Conservation (phyloP, 2,113 vertebrate genomes). For the Acrocephalus arundinaceus region DNA sequence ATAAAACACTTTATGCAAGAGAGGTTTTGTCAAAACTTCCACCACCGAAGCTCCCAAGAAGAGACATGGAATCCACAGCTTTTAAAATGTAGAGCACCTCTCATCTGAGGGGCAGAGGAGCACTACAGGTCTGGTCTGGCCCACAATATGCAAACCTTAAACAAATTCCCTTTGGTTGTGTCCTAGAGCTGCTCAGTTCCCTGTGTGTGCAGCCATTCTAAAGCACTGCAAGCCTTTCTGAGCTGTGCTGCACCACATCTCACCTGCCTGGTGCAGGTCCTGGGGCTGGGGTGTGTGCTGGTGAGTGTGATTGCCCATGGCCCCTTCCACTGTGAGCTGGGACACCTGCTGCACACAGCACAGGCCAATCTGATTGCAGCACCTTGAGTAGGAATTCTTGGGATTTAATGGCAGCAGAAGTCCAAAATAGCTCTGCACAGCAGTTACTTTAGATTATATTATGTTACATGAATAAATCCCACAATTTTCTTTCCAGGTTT, state of each 20-base stretch:
- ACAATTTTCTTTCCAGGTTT: background rate
- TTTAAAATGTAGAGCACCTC: constrained; percentile 65
- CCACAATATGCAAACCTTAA: background rate
- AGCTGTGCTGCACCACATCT: background rate
- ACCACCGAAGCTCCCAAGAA: constrained; percentile 84
- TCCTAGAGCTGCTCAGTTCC: fast-evolving
- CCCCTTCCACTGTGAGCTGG: background rate
- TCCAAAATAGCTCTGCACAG: background rate
- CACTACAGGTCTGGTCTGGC: background rate
- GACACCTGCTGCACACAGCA: background rate
- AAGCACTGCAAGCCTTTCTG: background rate
- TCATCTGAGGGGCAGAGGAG: background rate
- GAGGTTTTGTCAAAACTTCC: constrained; percentile 81
- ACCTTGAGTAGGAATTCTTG: background rate
- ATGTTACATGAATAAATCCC: background rate
- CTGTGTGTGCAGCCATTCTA: background rate
- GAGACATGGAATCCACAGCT: constrained; percentile 81
- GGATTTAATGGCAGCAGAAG: background rate
- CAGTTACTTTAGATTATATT: background rate
- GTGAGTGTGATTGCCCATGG: fast-evolving
- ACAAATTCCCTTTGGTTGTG: background rate
- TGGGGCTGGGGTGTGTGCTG: background rate
- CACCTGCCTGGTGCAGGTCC: background rate
- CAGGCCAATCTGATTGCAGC: background rate
- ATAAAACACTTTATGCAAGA: constrained; percentile 83